A percentile compares a stretch with the other conserved stretches of the same genome.
Evolutionary conservation across 2,888 invertebrate species (phyloP).

Genomic region (Elaeidobius kamerunicus): DNA sequence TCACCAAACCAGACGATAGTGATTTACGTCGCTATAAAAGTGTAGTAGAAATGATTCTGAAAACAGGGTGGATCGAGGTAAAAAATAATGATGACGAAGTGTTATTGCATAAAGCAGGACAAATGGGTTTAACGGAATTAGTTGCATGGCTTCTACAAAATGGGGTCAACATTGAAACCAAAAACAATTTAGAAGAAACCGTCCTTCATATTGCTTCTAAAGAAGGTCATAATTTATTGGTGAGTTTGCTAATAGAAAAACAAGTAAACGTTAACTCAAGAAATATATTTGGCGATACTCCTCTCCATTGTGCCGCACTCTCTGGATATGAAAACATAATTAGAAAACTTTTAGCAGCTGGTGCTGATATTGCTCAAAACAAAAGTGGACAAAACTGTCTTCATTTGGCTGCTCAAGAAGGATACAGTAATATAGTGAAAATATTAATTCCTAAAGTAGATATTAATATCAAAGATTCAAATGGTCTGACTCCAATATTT

Average conservation of each 20-base stretch:
- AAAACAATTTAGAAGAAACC: not conserved
- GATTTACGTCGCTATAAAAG: too few relatives aligned
- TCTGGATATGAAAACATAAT: not conserved
- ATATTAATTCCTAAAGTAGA: not conserved
- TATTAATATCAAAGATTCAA: too few relatives aligned
- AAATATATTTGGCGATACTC: not conserved
- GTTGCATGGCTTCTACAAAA: not conserved
- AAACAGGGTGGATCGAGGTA: too few relatives aligned
- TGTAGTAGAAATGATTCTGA: too few relatives aligned
- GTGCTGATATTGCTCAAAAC: not conserved
- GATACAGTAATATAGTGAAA: not conserved
- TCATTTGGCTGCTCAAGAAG: not conserved
- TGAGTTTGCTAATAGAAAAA: not conserved
- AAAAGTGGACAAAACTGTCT: not conserved
- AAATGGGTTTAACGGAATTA: not conserved
- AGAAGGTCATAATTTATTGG: not conserved
- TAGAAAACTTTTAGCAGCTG: not conserved
- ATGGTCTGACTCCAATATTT: too few relatives aligned
- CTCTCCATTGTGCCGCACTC: not conserved
- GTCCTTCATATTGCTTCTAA: not conserved
- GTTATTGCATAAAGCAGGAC: not conserved
- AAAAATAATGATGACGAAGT: not conserved
- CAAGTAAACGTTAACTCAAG: not conserved
- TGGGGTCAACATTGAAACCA: not conserved
- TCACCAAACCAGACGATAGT: too few relatives aligned